Evolutionary conservation across 2,113 vertebrate genomes (phyloP).

Genomic region (Nicator chloris): DNA sequence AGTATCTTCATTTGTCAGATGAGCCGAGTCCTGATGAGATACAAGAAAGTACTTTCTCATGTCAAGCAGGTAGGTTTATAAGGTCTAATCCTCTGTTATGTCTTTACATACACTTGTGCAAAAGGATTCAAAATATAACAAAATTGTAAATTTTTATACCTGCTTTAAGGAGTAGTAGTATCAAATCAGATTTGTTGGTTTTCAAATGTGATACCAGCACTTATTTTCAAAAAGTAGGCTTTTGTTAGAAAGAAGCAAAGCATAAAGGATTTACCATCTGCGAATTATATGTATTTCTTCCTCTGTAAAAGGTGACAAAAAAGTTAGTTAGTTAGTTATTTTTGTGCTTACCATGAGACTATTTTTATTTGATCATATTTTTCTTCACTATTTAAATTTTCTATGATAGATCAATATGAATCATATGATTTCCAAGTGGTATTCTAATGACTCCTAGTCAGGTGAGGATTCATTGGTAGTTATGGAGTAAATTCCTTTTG

Average conservation of each 20-base stretch:
- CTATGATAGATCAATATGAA: not conserved
- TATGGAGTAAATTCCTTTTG: not conserved
- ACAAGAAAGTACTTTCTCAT: conserved; percentile 75
- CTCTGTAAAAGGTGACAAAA: not conserved
- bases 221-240: not conserved
- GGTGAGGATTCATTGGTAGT: not conserved
- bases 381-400: not conserved
- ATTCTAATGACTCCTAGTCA: not conserved
- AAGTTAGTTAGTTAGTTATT: not conserved
- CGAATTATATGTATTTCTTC: not conserved
- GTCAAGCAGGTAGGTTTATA: conserved; percentile 77
- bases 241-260: not conserved
- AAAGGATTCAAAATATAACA: not conserved
- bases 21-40: conserved; percentile 78
- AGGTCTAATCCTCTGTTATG: not conserved
- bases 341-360: not conserved
- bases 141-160: not conserved
- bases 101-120: not conserved
- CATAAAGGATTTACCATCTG: not conserved
- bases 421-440: not conserved
- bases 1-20: conserved; percentile 71
- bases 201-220: not conserved
- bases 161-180: not conserved
- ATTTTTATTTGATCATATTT: not conserved
- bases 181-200: not conserved